Percentiles rank a stretch among this genome's conserved stretches.
Evolutionary conservation across 2,888 invertebrate species (phyloP).

Genomic region (Chirona hameri): DNA sequence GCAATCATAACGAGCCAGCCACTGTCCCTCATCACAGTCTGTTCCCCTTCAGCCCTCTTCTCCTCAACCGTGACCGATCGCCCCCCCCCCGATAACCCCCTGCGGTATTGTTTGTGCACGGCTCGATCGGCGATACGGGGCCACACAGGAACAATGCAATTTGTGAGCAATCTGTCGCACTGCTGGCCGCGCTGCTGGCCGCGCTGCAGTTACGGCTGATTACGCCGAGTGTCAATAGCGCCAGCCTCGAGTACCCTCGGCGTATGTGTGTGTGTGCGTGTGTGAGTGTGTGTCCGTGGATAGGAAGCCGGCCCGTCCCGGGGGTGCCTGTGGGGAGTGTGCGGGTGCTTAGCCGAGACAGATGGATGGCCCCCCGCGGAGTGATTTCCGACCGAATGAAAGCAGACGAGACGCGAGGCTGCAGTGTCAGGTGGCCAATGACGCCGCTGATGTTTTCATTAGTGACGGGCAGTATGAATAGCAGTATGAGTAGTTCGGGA

Average conservation of each 20-base stretch:
- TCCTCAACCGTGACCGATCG: not conserved
- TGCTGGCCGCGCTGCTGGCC: not conserved
- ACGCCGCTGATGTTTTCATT: no score
- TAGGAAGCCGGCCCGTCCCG: not conserved
- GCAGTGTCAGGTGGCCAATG: no score
- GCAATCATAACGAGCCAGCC: no score
- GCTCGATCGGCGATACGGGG: not conserved
- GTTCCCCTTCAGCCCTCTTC: not conserved
- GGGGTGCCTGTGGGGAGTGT: not conserved
- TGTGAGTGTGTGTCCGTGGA: not conserved
- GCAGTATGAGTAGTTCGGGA: no score
- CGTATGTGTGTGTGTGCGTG: not conserved
- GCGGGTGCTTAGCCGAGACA: not conserved
- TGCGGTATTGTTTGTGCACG: not conserved
- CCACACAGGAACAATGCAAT: slow-evolving; percentile 25
- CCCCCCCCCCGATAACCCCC: not conserved
- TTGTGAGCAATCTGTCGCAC: not conserved
- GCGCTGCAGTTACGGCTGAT: not conserved
- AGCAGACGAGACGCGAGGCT: no score
- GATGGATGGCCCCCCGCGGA: not conserved
- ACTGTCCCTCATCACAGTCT: no score
- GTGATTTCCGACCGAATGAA: not conserved
- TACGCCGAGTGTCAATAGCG: not conserved
- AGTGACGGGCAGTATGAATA: no score
- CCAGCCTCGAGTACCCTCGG: not conserved